Evolutionary conservation across 2,797 vertebrate genomes (phyloP).

Genomic region (Pangasius sanitwongsei): DNA sequence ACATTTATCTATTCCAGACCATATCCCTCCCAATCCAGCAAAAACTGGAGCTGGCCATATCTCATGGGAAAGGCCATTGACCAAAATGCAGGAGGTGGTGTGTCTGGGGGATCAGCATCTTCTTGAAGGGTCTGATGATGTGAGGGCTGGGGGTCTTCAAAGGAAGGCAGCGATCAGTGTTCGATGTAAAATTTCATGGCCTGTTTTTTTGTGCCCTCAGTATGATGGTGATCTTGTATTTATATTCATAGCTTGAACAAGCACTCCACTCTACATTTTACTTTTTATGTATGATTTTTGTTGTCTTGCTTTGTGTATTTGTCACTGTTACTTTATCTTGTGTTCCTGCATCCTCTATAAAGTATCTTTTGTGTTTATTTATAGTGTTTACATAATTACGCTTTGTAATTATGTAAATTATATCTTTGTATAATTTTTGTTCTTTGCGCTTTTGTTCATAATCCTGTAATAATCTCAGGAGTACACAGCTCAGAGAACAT

Average conservation of each 20-base stretch:
- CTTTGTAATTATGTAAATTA: no score
- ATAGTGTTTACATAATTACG: background rate
- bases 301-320: background rate
- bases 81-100: background rate
- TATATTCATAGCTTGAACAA: background rate
- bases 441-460: background rate
- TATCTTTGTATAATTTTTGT: background rate
- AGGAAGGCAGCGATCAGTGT: background rate
- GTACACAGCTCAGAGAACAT: background rate
- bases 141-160: background rate
- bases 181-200: background rate
- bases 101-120: background rate
- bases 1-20: background rate
- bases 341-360: background rate
- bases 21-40: background rate
- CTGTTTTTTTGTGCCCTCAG: background rate
- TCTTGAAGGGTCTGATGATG: background rate
- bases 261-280: background rate
- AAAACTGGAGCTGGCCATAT: background rate
- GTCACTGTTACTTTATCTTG: background rate
- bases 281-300: background rate
- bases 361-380: background rate
- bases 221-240: background rate
- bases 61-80: background rate
- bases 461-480: conserved; percentile 1